Percentiles rank a stretch among this genome's conserved stretches.
Conservation (phyloP, 1,140 invertebrate species). For the Microplitis demolitor region DNA sequence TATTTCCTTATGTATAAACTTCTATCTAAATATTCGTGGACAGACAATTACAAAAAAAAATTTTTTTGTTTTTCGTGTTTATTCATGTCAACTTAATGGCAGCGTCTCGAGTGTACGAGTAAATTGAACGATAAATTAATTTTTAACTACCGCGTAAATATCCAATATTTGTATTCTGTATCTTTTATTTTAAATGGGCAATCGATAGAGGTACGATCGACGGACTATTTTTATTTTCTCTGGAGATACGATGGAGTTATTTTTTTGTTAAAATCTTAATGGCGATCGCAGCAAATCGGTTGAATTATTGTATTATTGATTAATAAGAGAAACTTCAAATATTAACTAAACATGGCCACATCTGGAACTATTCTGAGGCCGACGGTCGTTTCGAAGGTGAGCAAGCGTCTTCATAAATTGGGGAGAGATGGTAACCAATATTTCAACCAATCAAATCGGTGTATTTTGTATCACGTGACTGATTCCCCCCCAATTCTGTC, state of each 20-base stretch:
- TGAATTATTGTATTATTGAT: constrained; percentile 35
- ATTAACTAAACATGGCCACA: constrained; percentile 62
- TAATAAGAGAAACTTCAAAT: constrained; percentile 56
- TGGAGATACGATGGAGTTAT: constrained; percentile 18
- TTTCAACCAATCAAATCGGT: constrained; percentile 34
- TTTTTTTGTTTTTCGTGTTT: neutral
- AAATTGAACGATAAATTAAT: neutral
- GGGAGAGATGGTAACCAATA: constrained; percentile 19
- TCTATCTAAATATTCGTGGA: no score
- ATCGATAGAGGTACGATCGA: constrained; percentile 10
- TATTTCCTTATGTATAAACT: no score
- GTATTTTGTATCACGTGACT: constrained; percentile 34
- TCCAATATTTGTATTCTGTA: neutral
- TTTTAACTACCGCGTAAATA: neutral
- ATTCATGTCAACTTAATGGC: neutral
- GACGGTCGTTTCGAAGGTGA: constrained; percentile 34
- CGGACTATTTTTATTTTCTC: constrained; percentile 17
- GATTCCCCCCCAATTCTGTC: neutral
- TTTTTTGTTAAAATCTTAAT: constrained; percentile 1
- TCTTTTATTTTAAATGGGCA: constrained; percentile 1
- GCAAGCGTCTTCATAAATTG: constrained; percentile 7
- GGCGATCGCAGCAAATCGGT: constrained; percentile 4
- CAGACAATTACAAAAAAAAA: neutral
- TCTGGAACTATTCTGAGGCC: constrained; percentile 60
- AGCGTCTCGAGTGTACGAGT: constrained; percentile 14